Conservation (phyloP, 2,888 invertebrate species). For the Maniola hyperantus region DNA sequence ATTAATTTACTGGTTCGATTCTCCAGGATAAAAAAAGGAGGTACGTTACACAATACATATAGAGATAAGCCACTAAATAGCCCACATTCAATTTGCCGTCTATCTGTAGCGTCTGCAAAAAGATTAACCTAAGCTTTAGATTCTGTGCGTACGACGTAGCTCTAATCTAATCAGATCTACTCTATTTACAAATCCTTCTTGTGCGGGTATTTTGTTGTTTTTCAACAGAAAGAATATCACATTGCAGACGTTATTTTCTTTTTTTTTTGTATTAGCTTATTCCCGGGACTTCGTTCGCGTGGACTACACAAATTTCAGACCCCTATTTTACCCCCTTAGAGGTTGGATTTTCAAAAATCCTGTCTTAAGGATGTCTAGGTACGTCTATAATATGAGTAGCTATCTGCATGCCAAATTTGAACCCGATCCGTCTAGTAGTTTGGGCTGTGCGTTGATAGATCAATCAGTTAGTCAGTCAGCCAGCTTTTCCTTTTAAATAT, state of each 20-base stretch:
- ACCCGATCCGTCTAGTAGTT: too few relatives aligned
- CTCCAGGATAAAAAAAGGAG: conserved; percentile 13
- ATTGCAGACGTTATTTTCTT: not conserved
- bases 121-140: conserved; percentile 31
- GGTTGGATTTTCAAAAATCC: too few relatives aligned
- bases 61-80: conserved; percentile 29
- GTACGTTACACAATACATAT: conserved; percentile 18
- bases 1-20: conserved; percentile 13
- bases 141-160: conserved; percentile 18
- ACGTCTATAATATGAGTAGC: too few relatives aligned
- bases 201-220: not conserved
- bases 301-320: too few relatives aligned
- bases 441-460: too few relatives aligned
- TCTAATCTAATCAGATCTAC: conserved; percentile 13
- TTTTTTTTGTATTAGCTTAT: too few relatives aligned
- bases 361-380: too few relatives aligned
- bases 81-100: conserved; percentile 26
- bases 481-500: too few relatives aligned
- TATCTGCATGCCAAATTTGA: too few relatives aligned
- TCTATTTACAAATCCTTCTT: conserved; percentile 9
- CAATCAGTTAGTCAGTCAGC: too few relatives aligned
- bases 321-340: too few relatives aligned
- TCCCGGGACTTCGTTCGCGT: too few relatives aligned
- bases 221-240: not conserved
- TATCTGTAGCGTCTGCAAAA: conserved; percentile 24